Base-by-base conservation (phyloP, 2,888 invertebrate genomes). In the Chloroclysta siterata region DNA sequence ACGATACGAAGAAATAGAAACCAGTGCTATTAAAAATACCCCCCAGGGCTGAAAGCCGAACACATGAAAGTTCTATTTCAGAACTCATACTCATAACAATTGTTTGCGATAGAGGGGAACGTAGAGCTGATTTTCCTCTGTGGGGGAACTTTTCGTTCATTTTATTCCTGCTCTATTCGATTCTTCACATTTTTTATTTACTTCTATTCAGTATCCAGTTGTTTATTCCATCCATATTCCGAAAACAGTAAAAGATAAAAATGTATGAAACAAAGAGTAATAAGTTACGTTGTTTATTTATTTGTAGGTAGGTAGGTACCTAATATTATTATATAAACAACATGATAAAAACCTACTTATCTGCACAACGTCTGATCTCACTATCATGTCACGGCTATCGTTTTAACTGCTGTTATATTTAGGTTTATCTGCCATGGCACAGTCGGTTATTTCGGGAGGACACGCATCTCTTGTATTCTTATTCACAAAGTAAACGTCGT, bases 391-490 rank as follows among this genome's bases (percentile, higher is more conserved):
- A 83, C 76, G 79, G 64, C 74, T 79, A 82, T 80, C 74, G 73
- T 75, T 11, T 81, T 78, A 75, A 81, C 81, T 77, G 76, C 71
- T 72, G 84, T 82, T 88, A 87, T 84, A 86, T 85, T 82, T 78
- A 71, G 68, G 60, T 47, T 66, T 81, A 82, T 80, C 72, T 79
- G 82, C 78, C 79, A 75, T 78, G 78, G 78, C 79, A 80, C 78
- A 72, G 73, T 63, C 68, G 74, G 82, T 78, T 92, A 91, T 91
- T 91, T 90, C 73, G 74, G 85, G 88, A 84, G 71, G 83, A 75
- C 79, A 82, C 79, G 80, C 83, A 80, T 82, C 80, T 82, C 80
- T 84, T 85, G 82, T 85, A 84, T 78, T 85, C 77, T 84, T 80
- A 78, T 82, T 84, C 83, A 81, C 80, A 73, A 76, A 79, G 79